These are phyloP conservation scores for Corella eumyota DNA, from an alignment of 23 tunicate species.

Conservation along the genomic window DNA sequence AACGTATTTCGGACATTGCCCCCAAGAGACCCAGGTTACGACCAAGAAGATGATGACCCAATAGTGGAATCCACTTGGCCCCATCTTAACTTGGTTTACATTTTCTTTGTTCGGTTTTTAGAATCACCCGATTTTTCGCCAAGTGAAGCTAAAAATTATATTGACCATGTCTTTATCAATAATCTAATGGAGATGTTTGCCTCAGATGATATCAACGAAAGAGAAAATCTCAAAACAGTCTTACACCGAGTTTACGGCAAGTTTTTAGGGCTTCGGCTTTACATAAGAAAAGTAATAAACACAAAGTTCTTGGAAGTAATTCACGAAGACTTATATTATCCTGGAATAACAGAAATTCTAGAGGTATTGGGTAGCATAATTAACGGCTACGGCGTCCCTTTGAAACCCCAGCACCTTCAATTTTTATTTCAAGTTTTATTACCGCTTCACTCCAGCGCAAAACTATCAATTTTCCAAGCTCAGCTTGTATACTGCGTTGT, in stretches of 20 bases:
- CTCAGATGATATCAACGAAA: constrained; percentile 46
- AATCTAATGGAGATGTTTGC: constrained; percentile 40
- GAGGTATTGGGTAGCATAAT: constrained; percentile 94
- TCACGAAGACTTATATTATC: constrained; percentile 43
- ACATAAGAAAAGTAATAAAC: constrained; percentile 48
- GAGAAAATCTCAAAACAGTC: constrained; percentile 57
- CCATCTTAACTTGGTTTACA: constrained; percentile 70
- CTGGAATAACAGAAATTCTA: constrained; percentile 76
- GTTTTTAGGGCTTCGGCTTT: constrained; percentile 77
- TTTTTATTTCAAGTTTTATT: constrained; percentile 53
- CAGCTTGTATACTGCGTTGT: constrained; percentile 90
- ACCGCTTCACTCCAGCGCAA: constrained; percentile 58
- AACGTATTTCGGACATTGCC: constrained; percentile 54
- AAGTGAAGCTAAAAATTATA: constrained; percentile 68
- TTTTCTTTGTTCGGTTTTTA: constrained; percentile 60
- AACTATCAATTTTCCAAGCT: constrained; percentile 56
- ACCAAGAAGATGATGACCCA: constrained; percentile 85
- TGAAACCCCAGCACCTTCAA: constrained; percentile 62
- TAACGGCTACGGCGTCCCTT: constrained; percentile 72
- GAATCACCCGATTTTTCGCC: constrained; percentile 81
- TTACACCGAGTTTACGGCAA: constrained; percentile 88
- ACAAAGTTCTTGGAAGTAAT: constrained; percentile 48
- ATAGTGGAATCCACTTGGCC: constrained; percentile 56
- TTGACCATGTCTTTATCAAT: constrained; percentile 45
- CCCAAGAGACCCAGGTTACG: constrained; percentile 21